These are phyloP conservation scores for Himalopsyche tibetana DNA, from an alignment of 2,888 invertebrate genomes.

Conservation along the genomic window DNA sequence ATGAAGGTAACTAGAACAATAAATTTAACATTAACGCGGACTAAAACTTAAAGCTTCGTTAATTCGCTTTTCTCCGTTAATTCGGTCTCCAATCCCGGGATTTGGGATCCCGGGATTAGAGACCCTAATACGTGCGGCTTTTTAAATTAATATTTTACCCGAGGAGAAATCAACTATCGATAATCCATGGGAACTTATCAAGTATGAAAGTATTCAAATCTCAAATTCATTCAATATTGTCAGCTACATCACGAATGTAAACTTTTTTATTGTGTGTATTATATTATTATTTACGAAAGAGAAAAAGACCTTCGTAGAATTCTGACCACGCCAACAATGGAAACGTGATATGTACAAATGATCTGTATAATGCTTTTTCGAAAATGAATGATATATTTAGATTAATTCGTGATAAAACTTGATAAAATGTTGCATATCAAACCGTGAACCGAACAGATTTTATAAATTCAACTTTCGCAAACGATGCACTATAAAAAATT, in stretches of 20 bases:
- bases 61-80: no score
- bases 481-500: constrained; percentile 13
- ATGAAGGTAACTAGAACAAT: no score
- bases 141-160: no score
- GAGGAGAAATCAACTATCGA: neutral
- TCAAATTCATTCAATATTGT: neutral
- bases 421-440: neutral
- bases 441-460: neutral
- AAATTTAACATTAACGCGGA: no score
- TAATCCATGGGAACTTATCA: constrained; percentile 20
- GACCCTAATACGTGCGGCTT: no score
- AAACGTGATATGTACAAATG: constrained; percentile 6
- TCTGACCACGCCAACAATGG: neutral
- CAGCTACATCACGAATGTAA: constrained; percentile 13
- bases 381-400: constrained; percentile 30
- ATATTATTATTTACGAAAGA: neutral
- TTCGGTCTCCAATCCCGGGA: no score
- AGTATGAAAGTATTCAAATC: constrained; percentile 17
- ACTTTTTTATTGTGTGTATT: constrained; percentile 2
- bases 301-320: neutral
- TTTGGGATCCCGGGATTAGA: no score
- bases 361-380: neutral
- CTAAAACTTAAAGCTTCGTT: no score
- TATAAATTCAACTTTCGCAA: constrained; percentile 16
- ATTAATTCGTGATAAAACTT: constrained; percentile 31